Base-by-base conservation (phyloP, 2,888 invertebrate genomes). In the Himalopsyche kuldschensis region DNA sequence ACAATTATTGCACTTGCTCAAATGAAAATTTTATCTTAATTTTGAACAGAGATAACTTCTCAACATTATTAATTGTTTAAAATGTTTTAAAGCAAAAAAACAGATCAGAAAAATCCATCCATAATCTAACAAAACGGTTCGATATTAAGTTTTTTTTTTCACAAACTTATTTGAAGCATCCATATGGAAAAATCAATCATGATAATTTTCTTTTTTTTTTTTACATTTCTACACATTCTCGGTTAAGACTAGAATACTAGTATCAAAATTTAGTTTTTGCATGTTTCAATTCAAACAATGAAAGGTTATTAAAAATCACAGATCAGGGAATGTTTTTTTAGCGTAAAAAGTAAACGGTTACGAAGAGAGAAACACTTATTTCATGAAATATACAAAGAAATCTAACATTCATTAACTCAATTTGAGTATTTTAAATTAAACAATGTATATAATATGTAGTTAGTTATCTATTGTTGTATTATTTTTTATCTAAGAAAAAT, bases 401-500 rank as follows among this genome's bases (percentile, higher is more conserved):
- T 79, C 24, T 31, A 79, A 48, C 8, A 35, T 55, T 24, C 30
- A 27, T 30, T 47, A 47, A 30, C n/a, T 35, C 41, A 41, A 35
- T 20, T 46, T 30, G 48, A 48, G 17, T 77, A 79, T 79, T 55
- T 55, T 79, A 32, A 79, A 30, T 55, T 46, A 31, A 63, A 79
- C n/a, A 63, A 46, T 79, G 31, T 63, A 31, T 63, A 78, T n/a
- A n/a, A n/a, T 41, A 41, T 41, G 35, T 41, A 41, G 4, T 5
- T 63, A 1, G 20, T 69, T 30, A 30, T 1, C 30, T 69, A 69
- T 63, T 63, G 63, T 63, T 63, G 63, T 2, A 20, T 24, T 63
- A 11, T 27, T 69, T 27, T 69, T 69, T 69, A 69, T 27, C 30
- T 69, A 69, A 11, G 69, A 69, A 77, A 80, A 83, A 83, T 81